Conservation (phyloP, 2,888 invertebrate species). For the Euplexia lucipara region DNA sequence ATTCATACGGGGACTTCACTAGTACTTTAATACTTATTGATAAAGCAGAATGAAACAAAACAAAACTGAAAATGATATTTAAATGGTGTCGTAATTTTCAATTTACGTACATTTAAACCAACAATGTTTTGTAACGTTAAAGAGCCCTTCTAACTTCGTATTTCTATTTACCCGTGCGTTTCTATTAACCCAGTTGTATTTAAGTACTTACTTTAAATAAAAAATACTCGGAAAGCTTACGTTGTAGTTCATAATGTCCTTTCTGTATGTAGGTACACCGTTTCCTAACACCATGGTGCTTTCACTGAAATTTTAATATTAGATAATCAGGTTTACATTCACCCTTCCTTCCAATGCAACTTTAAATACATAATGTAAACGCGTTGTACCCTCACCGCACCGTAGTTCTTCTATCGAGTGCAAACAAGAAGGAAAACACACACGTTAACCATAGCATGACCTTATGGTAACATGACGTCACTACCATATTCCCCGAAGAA, state of each 20-base stretch:
- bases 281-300: not conserved
- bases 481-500: no score
- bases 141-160: no score
- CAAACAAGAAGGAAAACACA: constrained; percentile 66
- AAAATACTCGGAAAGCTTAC: not conserved
- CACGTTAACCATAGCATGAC: constrained; percentile 60
- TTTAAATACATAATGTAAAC: constrained; percentile 71
- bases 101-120: no score
- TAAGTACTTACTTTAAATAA: not conserved
- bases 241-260: not conserved
- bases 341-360: constrained; percentile 66
- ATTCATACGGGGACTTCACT: no score
- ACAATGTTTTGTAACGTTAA: no score
- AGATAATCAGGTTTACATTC: constrained; percentile 67
- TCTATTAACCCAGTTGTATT: no score
- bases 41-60: no score
- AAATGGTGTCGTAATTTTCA: no score
- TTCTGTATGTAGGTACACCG: not conserved
- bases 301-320: constrained; percentile 56
- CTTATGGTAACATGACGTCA: no score
- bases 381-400: constrained; percentile 45
- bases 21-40: no score
- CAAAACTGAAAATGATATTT: no score
- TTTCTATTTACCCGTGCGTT: no score
- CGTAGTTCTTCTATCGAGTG: constrained; percentile 33